Evolutionary conservation across 1,140 invertebrate genomes (phyloP), one percentile per base, ranked within the genome.

Genomic region (Papilio machaon): DNA sequence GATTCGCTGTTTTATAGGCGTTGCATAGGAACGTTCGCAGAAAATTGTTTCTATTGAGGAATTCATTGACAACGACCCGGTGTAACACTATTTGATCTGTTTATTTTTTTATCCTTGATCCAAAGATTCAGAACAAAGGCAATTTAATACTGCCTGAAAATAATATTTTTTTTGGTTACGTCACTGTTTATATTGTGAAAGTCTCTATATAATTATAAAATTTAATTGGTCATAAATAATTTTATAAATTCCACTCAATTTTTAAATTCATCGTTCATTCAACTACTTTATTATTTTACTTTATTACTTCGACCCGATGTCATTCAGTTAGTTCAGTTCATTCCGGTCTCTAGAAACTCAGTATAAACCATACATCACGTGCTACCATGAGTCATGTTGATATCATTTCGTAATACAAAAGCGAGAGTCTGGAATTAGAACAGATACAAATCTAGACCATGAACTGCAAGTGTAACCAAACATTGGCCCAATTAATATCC

Each of bases 1-100:
- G 9, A 75, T 75, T 75, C 73, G 73, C 19, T 47, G 38, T 73
- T 46, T 43, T 52, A 46, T 52, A 52, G 73, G 46, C 19, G 70
- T 35, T 3, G 10, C 23, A 10, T 30, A 67, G 73, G 19, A 23
- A 49, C 19, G 38, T 3, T 73, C 43, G 73, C 73, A n/a, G 73
- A 52, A 75, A 75, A 75, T 75, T 75, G 73, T 75, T 75, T 75
- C 73, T 75, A 75, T 75, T 75, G 73, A 75, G 30, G 73, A 75
- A 75, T 75, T 75, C 73, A 75, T 75, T 19, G 73, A 75, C 46
- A 49, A n/a, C 7, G 73, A 75, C 38, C 43, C 43, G 35, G 15
- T 46, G 73, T 52, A 52, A 49, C 9, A 75, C 38, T 49, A 46
- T 75, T 75, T 75, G 73, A 75, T 75, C 46, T 52, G 17, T 75